Conservation (phyloP, 2,888 invertebrate species). For the Tetheella fluctuosa region DNA sequence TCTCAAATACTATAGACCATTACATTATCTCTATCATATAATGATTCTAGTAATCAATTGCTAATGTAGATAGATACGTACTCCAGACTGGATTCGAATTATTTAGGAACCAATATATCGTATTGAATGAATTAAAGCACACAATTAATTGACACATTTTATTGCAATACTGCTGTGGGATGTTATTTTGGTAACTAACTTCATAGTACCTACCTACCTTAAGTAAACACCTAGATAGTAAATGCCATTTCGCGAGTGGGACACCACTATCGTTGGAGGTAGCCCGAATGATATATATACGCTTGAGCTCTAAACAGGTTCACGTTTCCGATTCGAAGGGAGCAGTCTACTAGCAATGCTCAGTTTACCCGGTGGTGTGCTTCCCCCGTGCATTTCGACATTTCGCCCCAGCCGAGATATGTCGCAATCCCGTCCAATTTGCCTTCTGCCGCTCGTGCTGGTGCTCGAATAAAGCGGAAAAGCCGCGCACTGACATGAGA, state of each 20-base stretch:
- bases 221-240: no score
- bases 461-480: conserved; percentile 77
- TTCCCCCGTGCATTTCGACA: conserved; percentile 74
- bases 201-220: no score
- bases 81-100: no score
- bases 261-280: neutral
- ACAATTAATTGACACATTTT: no score
- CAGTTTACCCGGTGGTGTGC: conserved; percentile 70
- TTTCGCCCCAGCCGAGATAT: conserved; percentile 73
- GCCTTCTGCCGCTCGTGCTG: conserved; percentile 71
- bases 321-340: conserved; percentile 60
- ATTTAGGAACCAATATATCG: no score
- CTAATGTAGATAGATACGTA: no score
- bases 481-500: conserved; percentile 60
- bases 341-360: conserved; percentile 63
- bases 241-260: neutral
- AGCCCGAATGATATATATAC: conserved; percentile 21
- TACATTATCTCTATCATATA: no score
- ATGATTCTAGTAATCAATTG: no score
- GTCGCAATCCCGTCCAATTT: conserved; percentile 82
- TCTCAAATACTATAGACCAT: no score
- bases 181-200: no score
- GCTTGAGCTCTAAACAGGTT: conserved; percentile 61
- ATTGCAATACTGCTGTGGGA: no score
- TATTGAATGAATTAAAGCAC: no score